A percentile compares a stretch with the other conserved stretches of the same genome.
Evolutionary conservation across 1,140 invertebrate genomes (phyloP).

Genomic region (Drosophila paulistorum): DNA sequence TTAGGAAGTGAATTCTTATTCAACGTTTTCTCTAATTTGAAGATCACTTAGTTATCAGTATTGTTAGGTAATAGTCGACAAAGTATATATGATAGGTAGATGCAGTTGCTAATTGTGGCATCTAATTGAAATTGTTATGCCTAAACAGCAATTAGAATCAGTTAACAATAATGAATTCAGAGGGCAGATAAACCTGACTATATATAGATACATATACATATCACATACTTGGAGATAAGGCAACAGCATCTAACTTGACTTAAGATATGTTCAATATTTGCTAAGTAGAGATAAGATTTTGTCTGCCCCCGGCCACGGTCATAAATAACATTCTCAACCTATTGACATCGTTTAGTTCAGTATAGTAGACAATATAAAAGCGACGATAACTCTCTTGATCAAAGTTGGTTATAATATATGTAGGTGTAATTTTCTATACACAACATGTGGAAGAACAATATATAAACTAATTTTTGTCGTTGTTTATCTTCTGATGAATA

Average conservation of each 20-base stretch:
- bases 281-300: background rate
- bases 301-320: background rate
- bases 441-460: background rate
- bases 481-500: background rate
- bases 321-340: constrained; percentile 8
- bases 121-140: background rate
- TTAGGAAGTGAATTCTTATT: too few species aligned
- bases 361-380: background rate
- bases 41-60: too few species aligned
- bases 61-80: too few species aligned
- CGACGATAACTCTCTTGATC: too few species aligned
- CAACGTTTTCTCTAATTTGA: too few species aligned
- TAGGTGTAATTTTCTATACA: background rate
- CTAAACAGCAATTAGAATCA: background rate
- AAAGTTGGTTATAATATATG: too few species aligned
- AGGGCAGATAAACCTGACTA: background rate
- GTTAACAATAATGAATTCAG: background rate
- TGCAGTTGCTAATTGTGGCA: constrained; percentile 1
- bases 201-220: background rate
- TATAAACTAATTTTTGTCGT: background rate
- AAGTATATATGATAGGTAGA: background rate
- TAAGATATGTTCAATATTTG: constrained; percentile 8
- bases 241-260: background rate
- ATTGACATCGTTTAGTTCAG: background rate
- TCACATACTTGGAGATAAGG: background rate